Evolutionary conservation across 2,113 vertebrate genomes (phyloP).

Genomic region (Leucopternis melanops): DNA sequence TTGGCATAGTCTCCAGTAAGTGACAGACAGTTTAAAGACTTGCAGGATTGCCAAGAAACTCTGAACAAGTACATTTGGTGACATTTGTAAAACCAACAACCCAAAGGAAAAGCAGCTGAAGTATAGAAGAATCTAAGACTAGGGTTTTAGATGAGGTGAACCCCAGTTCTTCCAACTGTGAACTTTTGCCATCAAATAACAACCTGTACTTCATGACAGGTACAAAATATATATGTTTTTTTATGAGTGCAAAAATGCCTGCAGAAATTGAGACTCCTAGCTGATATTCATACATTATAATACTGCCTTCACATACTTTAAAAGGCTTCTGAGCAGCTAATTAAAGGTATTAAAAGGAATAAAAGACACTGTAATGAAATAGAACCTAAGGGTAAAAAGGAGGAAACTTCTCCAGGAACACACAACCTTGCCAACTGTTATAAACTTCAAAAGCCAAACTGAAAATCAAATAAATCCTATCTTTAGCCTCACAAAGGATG

Average conservation of each 20-base stretch:
- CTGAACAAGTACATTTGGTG: background rate
- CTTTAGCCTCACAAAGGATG: background rate
- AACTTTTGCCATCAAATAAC: background rate
- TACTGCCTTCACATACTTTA: background rate
- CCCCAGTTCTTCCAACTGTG: background rate
- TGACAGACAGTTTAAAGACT: background rate
- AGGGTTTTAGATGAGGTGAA: background rate
- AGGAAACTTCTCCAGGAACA: background rate
- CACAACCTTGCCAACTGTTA: background rate
- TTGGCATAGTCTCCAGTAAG: background rate
- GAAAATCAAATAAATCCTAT: background rate
- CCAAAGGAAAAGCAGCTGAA: background rate
- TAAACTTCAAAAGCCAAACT: constrained; percentile 18
- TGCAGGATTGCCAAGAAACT: background rate
- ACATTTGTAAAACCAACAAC: background rate
- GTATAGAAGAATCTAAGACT: background rate
- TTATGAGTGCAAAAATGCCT: background rate
- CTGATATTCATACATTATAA: background rate
- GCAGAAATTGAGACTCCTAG: background rate
- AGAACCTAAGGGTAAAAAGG: background rate
- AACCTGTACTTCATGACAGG: background rate
- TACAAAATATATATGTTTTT: background rate
- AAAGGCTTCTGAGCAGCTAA: constrained; percentile 7
- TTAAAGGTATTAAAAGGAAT: constrained; percentile 16
- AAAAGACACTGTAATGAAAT: background rate